phyloP scores from a whole-genome alignment of 2,888 invertebrate genomes.

The Mesodorylaimus sp. region DNA sequence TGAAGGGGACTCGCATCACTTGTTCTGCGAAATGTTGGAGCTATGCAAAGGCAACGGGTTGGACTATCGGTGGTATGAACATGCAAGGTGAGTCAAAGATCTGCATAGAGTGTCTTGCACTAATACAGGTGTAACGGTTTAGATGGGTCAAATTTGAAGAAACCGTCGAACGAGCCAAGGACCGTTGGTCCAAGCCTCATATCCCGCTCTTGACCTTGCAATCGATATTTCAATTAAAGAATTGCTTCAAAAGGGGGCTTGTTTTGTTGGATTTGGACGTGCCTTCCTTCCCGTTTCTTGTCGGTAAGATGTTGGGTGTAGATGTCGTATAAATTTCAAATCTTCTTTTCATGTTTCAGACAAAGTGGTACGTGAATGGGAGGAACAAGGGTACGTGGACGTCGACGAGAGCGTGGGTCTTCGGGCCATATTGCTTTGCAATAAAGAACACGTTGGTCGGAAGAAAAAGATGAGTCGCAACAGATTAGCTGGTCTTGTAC shows the following conservation, averaged over 20 bases:
- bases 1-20: not conserved
- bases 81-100: not conserved
- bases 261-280: not conserved
- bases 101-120: not conserved
- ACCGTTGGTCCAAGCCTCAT: constrained; percentile 8
- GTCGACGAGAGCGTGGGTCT: not conserved
- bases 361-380: not conserved
- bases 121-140: not conserved
- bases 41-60: not conserved
- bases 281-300: not conserved
- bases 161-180: not conserved
- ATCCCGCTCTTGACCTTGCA: not conserved
- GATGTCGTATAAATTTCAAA: not conserved
- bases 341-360: not conserved
- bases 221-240: not conserved
- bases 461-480: no score
- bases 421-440: not conserved
- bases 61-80: not conserved
- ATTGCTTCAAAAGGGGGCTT: constrained; percentile 1
- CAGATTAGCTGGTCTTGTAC: no score
- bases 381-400: not conserved
- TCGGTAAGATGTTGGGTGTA: constrained; percentile 1
- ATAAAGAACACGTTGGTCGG: not conserved
- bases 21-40: constrained; percentile 2
- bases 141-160: constrained; percentile 8